Evolutionary conservation across 2,113 vertebrate species (phyloP).

Genomic region (Nycticorax nycticorax): DNA sequence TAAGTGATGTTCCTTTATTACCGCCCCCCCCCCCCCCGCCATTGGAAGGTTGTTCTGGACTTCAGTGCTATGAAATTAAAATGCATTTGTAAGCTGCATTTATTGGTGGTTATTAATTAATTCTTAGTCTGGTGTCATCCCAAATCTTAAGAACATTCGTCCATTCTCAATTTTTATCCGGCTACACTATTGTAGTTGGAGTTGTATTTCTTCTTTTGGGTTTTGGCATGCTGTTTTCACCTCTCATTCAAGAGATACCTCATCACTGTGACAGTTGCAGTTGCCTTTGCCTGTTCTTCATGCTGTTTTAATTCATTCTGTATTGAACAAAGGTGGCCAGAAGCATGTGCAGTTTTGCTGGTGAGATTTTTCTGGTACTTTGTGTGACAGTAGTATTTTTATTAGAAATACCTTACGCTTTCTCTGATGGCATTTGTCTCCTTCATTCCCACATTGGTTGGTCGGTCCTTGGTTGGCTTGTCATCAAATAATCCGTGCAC

Average conservation of each 20-base stretch:
- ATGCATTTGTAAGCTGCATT: not conserved
- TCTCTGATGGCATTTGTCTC: not conserved
- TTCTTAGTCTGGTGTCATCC: not conserved
- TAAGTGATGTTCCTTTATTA: not conserved
- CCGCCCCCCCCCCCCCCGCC: too few relatives aligned
- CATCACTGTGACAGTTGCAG: not conserved
- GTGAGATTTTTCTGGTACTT: not conserved
- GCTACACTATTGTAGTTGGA: not conserved
- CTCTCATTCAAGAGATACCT: not conserved
- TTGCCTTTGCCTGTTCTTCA: not conserved
- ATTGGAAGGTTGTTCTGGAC: not conserved
- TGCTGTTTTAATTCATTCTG: not conserved
- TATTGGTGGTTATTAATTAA: not conserved
- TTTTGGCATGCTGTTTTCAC: not conserved
- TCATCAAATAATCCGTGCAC: not conserved
- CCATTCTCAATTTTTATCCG: not conserved
- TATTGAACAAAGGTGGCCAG: not conserved
- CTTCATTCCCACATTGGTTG: rapidly evolving
- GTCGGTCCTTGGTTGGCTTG: not conserved
- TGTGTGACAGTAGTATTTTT: not conserved
- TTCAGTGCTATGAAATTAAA: not conserved
- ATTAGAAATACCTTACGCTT: not conserved
- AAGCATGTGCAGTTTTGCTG: not conserved
- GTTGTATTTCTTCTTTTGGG: not conserved
- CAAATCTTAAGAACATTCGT: not conserved